Percentiles rank a stretch among this genome's conserved stretches.
These are phyloP conservation scores for Gallirallus australis DNA, from an alignment of 2,797 vertebrate genomes.

Conservation along the genomic window DNA sequence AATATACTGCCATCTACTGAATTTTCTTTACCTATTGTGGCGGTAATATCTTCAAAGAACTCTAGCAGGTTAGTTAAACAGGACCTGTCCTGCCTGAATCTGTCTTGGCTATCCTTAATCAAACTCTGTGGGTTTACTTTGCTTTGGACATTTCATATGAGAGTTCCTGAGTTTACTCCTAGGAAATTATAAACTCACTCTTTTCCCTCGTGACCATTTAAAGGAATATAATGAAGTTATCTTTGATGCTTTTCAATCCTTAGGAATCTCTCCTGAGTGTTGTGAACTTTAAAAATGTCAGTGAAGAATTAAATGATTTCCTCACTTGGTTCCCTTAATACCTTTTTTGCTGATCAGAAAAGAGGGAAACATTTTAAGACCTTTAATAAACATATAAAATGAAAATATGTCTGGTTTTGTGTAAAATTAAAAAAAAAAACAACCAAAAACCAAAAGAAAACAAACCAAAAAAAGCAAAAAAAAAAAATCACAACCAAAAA, in stretches of 20 bases:
- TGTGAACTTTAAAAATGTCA: constrained; percentile 36
- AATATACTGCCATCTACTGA: constrained; percentile 1
- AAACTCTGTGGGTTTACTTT: neutral
- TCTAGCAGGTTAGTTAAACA: constrained; percentile 15
- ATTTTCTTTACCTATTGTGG: neutral
- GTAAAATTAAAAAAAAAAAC: neutral
- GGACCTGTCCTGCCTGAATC: constrained; percentile 27
- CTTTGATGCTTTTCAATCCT: neutral
- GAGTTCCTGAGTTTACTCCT: neutral
- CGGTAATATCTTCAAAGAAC: constrained; percentile 28
- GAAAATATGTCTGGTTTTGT: neutral
- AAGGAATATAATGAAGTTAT: constrained; percentile 27
- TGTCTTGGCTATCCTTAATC: neutral
- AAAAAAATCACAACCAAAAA: too few relatives aligned
- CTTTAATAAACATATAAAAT: neutral
- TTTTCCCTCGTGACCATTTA: constrained; percentile 32
- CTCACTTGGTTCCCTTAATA: neutral
- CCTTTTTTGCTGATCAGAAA: neutral
- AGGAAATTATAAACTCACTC: neutral
- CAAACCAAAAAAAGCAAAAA: too few relatives aligned
- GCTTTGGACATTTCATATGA: neutral
- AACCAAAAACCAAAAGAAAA: neutral
- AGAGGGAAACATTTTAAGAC: neutral
- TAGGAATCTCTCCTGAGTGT: neutral
- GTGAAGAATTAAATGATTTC: constrained; percentile 25